phyloP scores from a whole-genome alignment of 1,140 invertebrate species.

The Camponotus vicinus region DNA sequence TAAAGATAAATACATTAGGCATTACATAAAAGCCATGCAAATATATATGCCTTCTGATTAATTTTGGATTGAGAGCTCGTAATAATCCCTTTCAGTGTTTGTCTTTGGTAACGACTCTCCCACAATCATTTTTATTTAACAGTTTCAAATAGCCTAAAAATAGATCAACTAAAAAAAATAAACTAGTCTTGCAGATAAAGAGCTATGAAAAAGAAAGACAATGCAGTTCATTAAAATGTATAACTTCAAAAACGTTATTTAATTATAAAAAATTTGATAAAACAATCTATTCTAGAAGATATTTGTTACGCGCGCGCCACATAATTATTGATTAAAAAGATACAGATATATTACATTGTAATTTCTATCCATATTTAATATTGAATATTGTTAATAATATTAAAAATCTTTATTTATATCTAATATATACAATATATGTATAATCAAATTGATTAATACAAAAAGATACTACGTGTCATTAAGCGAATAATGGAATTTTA shows the following conservation, averaged over 20 bases:
- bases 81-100: background rate
- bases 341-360: background rate
- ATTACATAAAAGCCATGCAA: slow-evolving; percentile 1
- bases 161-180: slow-evolving; percentile 7
- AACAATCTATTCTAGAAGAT: background rate
- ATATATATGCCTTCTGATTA: background rate
- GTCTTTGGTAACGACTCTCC: background rate
- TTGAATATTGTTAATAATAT: background rate
- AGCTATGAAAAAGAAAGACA: background rate
- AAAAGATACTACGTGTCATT: background rate
- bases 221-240: background rate
- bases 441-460: background rate
- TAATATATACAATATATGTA: background rate
- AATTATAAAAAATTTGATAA: background rate
- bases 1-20: slow-evolving; percentile 4
- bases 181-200: background rate
- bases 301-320: background rate
- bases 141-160: background rate
- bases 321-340: background rate
- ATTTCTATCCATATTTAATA: slow-evolving; percentile 1
- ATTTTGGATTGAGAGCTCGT: background rate
- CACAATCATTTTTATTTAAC: background rate
- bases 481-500: background rate
- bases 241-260: background rate
- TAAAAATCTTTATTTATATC: background rate